These are phyloP conservation scores for Tethea ocularis DNA, from an alignment of 2,888 invertebrate species.

Conservation along the genomic window DNA sequence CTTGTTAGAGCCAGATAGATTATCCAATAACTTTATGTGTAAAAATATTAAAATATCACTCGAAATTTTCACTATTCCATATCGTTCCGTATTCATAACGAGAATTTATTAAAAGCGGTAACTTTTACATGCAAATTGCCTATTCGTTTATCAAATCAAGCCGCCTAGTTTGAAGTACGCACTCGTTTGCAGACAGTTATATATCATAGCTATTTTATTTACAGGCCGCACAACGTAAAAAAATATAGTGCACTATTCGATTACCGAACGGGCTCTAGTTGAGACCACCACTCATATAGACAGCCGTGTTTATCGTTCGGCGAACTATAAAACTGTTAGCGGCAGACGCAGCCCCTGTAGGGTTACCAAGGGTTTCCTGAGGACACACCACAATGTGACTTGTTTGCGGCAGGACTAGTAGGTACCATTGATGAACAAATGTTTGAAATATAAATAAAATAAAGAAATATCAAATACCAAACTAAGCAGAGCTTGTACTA, in stretches of 20 bases:
- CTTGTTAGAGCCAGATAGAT: background rate
- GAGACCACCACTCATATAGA: constrained; percentile 18
- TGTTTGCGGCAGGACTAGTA: too few relatives aligned
- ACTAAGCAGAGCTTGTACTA: too few relatives aligned
- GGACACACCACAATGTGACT: too few relatives aligned
- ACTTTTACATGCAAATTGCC: constrained; percentile 16
- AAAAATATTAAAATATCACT: background rate
- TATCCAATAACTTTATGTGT: background rate
- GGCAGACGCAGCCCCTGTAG: background rate
- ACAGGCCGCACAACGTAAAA: constrained; percentile 24
- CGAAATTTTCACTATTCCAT: background rate
- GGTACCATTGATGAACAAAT: too few relatives aligned
- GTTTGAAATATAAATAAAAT: too few relatives aligned
- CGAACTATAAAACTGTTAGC: constrained; percentile 25
- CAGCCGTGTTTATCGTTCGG: constrained; percentile 14
- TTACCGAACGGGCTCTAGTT: constrained; percentile 24
- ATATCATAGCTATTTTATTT: constrained; percentile 26
- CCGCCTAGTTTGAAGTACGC: constrained; percentile 16
- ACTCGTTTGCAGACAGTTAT: constrained; percentile 14
- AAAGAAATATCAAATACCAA: too few relatives aligned
- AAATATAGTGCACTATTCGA: constrained; percentile 34
- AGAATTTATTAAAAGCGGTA: constrained; percentile 1
- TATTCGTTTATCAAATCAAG: constrained; percentile 25
- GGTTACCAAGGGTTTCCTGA: background rate
- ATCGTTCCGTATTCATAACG: background rate